Conservation (phyloP, 2,113 vertebrate genomes). For the Heterochromis multidens region DNA sequence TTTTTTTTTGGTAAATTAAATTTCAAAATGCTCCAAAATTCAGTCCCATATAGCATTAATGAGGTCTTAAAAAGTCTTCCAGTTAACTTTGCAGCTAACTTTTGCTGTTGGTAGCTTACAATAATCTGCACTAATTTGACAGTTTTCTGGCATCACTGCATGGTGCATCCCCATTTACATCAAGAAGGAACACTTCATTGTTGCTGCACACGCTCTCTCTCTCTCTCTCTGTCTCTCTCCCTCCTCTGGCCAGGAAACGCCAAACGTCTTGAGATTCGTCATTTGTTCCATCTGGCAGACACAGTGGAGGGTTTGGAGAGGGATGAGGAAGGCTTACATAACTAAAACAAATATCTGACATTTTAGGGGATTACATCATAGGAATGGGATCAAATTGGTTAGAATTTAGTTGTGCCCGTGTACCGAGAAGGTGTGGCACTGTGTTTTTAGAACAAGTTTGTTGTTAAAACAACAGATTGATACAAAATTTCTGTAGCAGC, state of each 20-base stretch:
- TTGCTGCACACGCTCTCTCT: no score
- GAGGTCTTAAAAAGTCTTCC: background rate
- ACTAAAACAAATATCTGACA: conserved; percentile 69
- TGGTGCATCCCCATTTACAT: background rate
- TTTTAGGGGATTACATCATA: conserved; percentile 67
- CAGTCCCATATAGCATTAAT: background rate
- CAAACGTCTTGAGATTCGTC: conserved; percentile 58
- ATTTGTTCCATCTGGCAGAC: conserved; percentile 66
- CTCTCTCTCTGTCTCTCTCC: no score
- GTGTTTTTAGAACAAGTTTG: background rate
- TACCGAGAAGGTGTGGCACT: background rate
- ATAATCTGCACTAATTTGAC: background rate
- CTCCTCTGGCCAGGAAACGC: conserved; percentile 47
- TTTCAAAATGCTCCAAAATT: background rate
- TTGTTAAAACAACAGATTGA: background rate
- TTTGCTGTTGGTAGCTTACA: background rate
- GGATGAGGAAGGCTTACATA: conserved; percentile 51
- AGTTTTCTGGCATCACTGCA: background rate
- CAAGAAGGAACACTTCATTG: no score
- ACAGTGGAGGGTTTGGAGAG: conserved; percentile 48
- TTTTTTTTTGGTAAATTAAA: no score
- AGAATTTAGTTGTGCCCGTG: background rate
- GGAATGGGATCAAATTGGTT: conserved; percentile 33
- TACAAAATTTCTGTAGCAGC: background rate
- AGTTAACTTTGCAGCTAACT: background rate